Evolutionary conservation across 2,888 invertebrate genomes (phyloP).

Genomic region (Hipparchia sbordonii): DNA sequence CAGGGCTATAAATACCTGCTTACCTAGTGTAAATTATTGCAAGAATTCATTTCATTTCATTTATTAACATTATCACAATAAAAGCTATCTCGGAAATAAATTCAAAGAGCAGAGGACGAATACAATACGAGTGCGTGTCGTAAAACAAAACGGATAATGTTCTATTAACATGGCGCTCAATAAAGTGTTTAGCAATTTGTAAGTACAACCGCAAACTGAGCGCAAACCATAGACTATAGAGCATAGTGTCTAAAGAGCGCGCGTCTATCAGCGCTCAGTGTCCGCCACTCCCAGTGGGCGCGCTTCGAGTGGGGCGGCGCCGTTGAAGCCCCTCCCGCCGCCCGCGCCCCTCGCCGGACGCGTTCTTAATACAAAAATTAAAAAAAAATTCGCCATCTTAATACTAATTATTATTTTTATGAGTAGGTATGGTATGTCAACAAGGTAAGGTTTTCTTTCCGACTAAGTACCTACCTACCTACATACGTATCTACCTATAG

Average conservation of each 20-base stretch:
- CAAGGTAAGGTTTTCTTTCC: too few species aligned
- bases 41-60: too few species aligned
- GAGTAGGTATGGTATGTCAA: too few species aligned
- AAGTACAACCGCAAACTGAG: conserved; percentile 37
- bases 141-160: conserved; percentile 21
- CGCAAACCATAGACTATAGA: conserved; percentile 32
- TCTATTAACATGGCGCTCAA: conserved; percentile 38
- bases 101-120: not conserved
- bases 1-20: too few species aligned
- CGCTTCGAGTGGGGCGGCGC: conserved; percentile 65
- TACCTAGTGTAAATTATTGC: too few species aligned
- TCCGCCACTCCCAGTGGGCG: conserved; percentile 64
- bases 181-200: conserved; percentile 39
- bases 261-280: conserved; percentile 40
- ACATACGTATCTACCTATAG: too few species aligned
- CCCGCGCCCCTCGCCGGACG: conserved; percentile 27
- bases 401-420: too few species aligned
- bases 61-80: too few species aligned
- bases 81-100: not conserved
- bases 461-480: too few species aligned
- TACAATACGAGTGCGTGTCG: conserved; percentile 1
- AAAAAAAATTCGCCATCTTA: conserved; percentile 35
- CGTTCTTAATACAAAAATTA: conserved; percentile 30
- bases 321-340: conserved; percentile 57
- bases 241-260: conserved; percentile 34